Base-by-base conservation (phyloP, 2,888 invertebrate species). In the Iselma pallidipennis region DNA sequence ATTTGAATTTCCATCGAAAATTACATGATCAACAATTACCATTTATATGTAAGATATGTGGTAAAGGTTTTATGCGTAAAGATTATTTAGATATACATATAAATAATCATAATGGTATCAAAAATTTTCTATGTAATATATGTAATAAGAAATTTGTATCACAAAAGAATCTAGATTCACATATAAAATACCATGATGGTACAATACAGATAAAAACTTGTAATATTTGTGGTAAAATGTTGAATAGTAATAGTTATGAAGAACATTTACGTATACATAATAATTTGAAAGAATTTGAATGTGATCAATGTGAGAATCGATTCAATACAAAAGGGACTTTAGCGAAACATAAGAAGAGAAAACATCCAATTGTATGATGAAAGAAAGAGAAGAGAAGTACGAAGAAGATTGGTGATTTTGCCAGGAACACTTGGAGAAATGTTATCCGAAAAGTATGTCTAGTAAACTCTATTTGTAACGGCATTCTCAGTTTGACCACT, bases 1-100 rank as follows among this genome's bases (percentile, higher is more conserved):
- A 82, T 68, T 72, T 82, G 49, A 82, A 81, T 69, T 80, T 81
- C 63, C 82, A 82, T 60, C 73, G 77, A 67, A 82, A 81, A 71
- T 71, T 75, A 26, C 82, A 82, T 61, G 68, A 69, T 21, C 69
- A 72, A 28, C 74, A 68, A 19, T 63, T 81, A 55, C 81, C 80
- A 1, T 79, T 74, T 60, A 71, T 67, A 19, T 81, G 81, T 60
- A 49, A 66, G 0, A 71, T 78, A 33, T 81, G 81, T 53, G 60
- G 68, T 16, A 81, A 80, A 66, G 81, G 80, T 9, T 81, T 81
- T 61, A 76, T 80, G 76, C 66, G 81, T 21, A 81, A 80, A 59
- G 81, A 81, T 58, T 81, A 81, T 68, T 68, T 78, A 55, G 80
- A 81, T 65, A 74, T 80, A 0, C 81, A 81, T 66, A 59, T 78